Evolutionary conservation across 53 echinoderm and acorn worm species (phyloP).

Genomic region (Echinometra lucunter): DNA sequence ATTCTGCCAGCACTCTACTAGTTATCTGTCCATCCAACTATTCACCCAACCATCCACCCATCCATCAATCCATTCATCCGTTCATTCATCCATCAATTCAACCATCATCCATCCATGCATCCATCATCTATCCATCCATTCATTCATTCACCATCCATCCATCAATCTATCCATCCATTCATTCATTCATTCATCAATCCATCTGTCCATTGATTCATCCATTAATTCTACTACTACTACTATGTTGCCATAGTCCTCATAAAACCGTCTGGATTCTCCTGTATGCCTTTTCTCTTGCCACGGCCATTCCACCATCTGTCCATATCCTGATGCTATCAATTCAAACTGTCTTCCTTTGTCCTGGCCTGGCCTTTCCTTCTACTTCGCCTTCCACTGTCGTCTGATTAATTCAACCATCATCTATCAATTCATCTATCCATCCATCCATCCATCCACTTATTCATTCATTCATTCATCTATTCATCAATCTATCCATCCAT

Average conservation of each 20-base stretch:
- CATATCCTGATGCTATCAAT: no score
- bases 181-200: background rate
- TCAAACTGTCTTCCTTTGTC: no score
- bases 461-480: background rate
- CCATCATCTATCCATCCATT: background rate
- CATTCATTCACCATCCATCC: background rate
- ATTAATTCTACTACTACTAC: background rate
- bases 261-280: no score
- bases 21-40: background rate
- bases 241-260: no score
- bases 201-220: background rate
- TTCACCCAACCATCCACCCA: background rate
- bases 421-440: background rate
- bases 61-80: background rate
- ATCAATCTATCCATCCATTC: background rate
- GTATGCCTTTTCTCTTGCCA: no score
- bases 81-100: background rate
- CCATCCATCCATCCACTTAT: background rate
- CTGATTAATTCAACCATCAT: background rate
- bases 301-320: no score
- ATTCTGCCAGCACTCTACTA: background rate
- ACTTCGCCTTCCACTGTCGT: background rate
- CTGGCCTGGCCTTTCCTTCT: no score
- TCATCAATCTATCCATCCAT: background rate
- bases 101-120: background rate